Conservation (phyloP, 2,113 vertebrate species). For the Petroica traversi region DNA sequence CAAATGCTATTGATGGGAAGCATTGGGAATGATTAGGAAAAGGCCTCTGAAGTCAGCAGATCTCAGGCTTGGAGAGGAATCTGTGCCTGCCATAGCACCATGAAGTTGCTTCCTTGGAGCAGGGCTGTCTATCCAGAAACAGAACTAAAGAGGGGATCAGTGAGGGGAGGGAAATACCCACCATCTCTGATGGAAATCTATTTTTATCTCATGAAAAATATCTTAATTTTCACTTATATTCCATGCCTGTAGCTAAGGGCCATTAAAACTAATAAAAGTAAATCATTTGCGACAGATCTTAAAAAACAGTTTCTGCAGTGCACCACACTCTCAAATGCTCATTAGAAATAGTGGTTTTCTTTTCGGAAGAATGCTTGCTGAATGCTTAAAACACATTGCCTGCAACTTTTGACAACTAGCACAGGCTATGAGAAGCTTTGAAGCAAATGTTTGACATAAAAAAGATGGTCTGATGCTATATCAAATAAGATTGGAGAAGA, state of each 20-base stretch:
- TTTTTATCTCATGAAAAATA: constrained; percentile 77
- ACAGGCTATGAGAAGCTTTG: constrained; percentile 69
- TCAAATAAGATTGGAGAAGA: constrained; percentile 55
- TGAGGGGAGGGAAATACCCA: neutral
- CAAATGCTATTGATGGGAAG: neutral
- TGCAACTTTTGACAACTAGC: constrained; percentile 72
- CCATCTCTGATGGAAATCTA: constrained; percentile 57
- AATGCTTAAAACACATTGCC: constrained; percentile 73
- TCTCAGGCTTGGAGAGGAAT: neutral
- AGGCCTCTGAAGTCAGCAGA: neutral
- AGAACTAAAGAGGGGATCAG: neutral
- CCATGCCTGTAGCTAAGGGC: constrained; percentile 74
- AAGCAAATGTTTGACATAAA: constrained; percentile 71
- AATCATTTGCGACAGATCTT: constrained; percentile 82
- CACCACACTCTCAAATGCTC: constrained; percentile 63
- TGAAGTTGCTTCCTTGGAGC: neutral
- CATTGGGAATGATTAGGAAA: neutral
- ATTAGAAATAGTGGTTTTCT: constrained; percentile 77
- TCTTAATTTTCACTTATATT: constrained; percentile 83
- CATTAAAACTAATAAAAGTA: constrained; percentile 83
- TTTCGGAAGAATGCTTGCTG: constrained; percentile 65
- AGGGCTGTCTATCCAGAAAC: neutral
- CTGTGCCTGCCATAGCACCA: neutral
- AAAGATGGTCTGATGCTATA: constrained; percentile 63
- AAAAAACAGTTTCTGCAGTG: constrained; percentile 77